These are phyloP conservation scores for Oxygymnocypris stewartii DNA, from an alignment of 2,113 vertebrate genomes.

Conservation along the genomic window DNA sequence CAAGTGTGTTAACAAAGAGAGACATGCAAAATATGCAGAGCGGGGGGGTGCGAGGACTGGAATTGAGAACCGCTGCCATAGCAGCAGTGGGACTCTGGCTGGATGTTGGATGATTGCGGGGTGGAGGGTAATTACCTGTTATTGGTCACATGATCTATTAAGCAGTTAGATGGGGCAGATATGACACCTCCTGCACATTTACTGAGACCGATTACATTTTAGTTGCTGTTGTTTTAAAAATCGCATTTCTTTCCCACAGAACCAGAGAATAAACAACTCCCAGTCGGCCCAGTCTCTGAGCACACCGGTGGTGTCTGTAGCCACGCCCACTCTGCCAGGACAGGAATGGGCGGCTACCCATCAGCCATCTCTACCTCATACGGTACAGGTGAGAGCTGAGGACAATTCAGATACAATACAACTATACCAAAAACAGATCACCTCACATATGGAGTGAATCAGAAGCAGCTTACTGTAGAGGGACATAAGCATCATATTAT, in stretches of 20 bases:
- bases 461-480: too few species aligned
- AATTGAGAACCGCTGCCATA: too few species aligned
- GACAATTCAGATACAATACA: too few species aligned
- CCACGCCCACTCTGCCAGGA: conserved; percentile 87
- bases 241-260: conserved; percentile 79
- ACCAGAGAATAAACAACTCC: conserved; percentile 97
- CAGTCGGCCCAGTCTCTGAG: conserved; percentile 94
- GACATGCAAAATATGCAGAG: too few species aligned
- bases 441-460: too few species aligned
- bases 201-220: not conserved
- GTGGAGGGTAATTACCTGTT: conserved; percentile 79
- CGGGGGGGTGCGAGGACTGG: too few species aligned
- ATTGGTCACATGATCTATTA: conserved; percentile 68
- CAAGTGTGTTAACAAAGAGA: too few species aligned
- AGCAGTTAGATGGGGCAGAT: not conserved
- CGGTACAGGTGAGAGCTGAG: conserved; percentile 64
- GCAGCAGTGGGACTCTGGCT: too few species aligned
- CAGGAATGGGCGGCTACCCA: conserved; percentile 93
- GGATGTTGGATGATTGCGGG: conserved; percentile 80
- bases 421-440: too few species aligned
- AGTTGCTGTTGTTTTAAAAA: conserved; percentile 11
- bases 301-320: conserved; percentile 89
- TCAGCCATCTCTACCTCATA: conserved; percentile 92
- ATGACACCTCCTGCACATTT: not conserved
- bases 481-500: too few species aligned